Evolutionary conservation across 2,113 vertebrate genomes (phyloP).

Genomic region (Salvator merianae): DNA sequence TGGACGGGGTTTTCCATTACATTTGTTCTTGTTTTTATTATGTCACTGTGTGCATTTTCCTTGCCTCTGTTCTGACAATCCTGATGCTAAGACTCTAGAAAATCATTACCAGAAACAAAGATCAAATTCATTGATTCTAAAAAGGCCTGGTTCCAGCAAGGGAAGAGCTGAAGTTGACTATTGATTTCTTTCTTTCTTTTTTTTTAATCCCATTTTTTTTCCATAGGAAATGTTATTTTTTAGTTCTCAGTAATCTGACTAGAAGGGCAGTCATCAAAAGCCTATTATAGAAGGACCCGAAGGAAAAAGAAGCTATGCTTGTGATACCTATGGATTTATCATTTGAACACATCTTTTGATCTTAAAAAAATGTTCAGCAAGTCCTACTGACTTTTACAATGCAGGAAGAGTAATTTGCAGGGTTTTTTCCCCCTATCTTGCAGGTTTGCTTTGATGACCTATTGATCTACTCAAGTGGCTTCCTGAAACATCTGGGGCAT

Average conservation of each 20-base stretch:
- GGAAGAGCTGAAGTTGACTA: constrained; percentile 22
- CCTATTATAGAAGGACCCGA: constrained; percentile 1
- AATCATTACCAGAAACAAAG: neutral
- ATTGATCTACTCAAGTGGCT: constrained; percentile 45
- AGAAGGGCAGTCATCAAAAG: constrained; percentile 10
- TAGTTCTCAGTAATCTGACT: neutral
- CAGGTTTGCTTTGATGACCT: constrained; percentile 49
- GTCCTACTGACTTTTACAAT: constrained; percentile 28
- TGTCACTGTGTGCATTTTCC: constrained; percentile 3
- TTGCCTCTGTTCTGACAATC: constrained; percentile 22
- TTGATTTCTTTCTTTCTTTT: neutral
- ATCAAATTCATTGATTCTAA: neutral
- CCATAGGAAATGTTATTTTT: neutral
- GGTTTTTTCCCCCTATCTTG: constrained; percentile 11
- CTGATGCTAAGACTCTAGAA: neutral
- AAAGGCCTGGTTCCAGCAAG: neutral
- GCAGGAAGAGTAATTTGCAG: constrained; percentile 24
- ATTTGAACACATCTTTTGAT: constrained; percentile 31
- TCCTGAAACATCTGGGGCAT: constrained; percentile 43
- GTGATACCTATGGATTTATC: constrained; percentile 29
- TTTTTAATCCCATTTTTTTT: neutral
- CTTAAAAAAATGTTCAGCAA: constrained; percentile 22
- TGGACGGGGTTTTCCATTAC: too few relatives aligned
- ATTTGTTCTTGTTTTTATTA: too few relatives aligned
- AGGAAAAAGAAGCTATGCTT: neutral